A percentile compares a stretch with the other conserved stretches of the same genome.
phyloP scores from a whole-genome alignment of 2,888 invertebrate genomes.

The Spodoptera exigua region DNA sequence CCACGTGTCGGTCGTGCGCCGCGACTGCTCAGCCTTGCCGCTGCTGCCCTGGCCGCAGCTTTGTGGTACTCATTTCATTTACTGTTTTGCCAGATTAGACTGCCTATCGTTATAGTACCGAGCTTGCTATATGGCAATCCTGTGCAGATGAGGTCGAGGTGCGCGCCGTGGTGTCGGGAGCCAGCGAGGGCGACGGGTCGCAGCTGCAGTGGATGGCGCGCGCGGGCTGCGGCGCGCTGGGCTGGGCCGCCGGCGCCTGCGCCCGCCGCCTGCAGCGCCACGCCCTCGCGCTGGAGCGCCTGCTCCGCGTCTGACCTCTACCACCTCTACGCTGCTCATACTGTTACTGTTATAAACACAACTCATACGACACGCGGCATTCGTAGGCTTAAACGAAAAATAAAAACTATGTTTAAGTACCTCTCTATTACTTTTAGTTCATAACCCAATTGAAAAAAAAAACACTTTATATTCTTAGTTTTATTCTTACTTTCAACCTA shows the following conservation, averaged over 20 bases:
- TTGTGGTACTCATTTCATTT: constrained; percentile 59
- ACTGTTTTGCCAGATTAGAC: neutral
- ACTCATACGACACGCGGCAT: too few species aligned
- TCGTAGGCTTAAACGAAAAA: too few species aligned
- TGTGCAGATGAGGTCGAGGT: constrained; percentile 62
- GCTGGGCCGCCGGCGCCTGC: constrained; percentile 55
- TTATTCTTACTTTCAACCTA: too few species aligned
- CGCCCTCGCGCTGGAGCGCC: constrained; percentile 13
- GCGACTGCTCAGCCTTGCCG: constrained; percentile 60
- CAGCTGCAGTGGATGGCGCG: constrained; percentile 47
- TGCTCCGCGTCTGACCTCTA: constrained; percentile 28
- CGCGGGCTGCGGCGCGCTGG: constrained; percentile 50
- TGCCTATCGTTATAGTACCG: neutral
- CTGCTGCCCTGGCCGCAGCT: constrained; percentile 65
- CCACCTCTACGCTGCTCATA: constrained; percentile 13
- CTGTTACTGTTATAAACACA: neutral
- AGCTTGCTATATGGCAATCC: neutral
- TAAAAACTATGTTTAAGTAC: too few species aligned
- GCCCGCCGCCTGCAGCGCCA: constrained; percentile 23
- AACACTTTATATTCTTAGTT: too few species aligned
- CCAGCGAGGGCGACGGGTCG: constrained; percentile 39
- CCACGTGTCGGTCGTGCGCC: constrained; percentile 53
- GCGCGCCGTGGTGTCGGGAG: constrained; percentile 44
- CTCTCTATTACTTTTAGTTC: too few species aligned
- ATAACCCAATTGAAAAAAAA: too few species aligned